Evolutionary conservation across 2,797 vertebrate genomes (phyloP).

Genomic region (Lithobates sylvaticus): DNA sequence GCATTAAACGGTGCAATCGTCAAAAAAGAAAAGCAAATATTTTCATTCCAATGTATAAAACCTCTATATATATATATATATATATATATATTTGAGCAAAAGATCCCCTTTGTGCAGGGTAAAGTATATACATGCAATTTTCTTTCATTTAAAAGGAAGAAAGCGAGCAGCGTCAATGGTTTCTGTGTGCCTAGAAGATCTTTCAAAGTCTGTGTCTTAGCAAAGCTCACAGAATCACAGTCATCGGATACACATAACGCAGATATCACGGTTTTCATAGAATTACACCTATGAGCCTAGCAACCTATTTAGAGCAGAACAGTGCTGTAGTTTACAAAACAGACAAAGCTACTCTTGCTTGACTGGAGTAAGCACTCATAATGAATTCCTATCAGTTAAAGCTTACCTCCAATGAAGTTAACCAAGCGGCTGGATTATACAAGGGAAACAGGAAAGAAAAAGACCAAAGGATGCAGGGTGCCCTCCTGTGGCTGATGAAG

Average conservation of each 20-base stretch:
- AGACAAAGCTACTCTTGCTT: constrained; percentile 29
- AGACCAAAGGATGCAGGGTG: no score
- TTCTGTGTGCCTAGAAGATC: background rate
- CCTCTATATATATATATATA: background rate
- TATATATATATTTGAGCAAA: background rate
- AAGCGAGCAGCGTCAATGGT: background rate
- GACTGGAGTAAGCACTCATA: background rate
- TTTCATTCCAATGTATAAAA: background rate
- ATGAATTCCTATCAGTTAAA: background rate
- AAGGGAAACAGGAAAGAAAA: background rate
- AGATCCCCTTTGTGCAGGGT: background rate
- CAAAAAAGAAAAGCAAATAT: background rate
- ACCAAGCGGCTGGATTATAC: background rate
- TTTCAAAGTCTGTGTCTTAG: background rate
- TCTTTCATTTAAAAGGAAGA: no score
- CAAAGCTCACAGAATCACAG: constrained; percentile 1
- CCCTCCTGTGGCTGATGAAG: no score
- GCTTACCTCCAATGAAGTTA: background rate
- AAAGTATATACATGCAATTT: background rate
- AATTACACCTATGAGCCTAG: constrained; percentile 11
- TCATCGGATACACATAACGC: background rate
- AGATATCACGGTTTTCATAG: background rate
- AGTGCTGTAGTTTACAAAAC: constrained; percentile 18
- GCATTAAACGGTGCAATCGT: no score
- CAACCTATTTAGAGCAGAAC: constrained; percentile 1